These are phyloP conservation scores for Sinopyrophorus schimmeli DNA, from an alignment of 2,888 invertebrate genomes.

Conservation along the genomic window DNA sequence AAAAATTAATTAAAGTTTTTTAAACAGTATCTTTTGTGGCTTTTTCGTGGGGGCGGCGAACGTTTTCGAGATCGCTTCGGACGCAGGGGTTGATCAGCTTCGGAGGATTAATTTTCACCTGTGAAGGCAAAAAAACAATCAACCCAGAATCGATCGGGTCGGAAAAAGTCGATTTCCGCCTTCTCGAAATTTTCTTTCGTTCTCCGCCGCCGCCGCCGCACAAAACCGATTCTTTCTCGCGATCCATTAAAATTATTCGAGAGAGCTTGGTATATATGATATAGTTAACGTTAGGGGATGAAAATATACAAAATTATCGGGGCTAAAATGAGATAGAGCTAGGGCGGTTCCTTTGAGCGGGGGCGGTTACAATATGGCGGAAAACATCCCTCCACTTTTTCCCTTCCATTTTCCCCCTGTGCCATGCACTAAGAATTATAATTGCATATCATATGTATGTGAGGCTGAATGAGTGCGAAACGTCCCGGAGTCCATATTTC, in stretches of 20 bases:
- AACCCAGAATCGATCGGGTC: too few species aligned
- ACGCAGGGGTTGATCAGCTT: too few species aligned
- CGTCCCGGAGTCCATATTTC: constrained; percentile 46
- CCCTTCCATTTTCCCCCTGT: constrained; percentile 48
- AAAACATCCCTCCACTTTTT: constrained; percentile 50
- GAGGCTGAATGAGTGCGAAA: constrained; percentile 43
- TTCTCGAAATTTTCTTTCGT: constrained; percentile 44
- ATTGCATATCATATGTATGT: constrained; percentile 56
- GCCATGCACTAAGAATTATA: constrained; percentile 55
- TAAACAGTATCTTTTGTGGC: too few species aligned
- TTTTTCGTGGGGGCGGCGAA: too few species aligned
- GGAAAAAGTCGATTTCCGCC: constrained; percentile 25
- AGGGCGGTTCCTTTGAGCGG: constrained; percentile 52
- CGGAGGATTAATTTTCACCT: too few species aligned
- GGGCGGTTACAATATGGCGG: constrained; percentile 57
- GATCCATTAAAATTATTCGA: constrained; percentile 57
- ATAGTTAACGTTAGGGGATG: constrained; percentile 49
- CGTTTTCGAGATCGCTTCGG: too few species aligned
- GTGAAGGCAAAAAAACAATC: too few species aligned
- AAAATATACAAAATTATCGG: constrained; percentile 32
- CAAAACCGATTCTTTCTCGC: constrained; percentile 52
- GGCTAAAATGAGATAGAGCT: constrained; percentile 43
- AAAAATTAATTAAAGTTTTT: too few species aligned
- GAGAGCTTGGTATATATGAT: constrained; percentile 51
- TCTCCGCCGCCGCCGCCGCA: constrained; percentile 45